Evolutionary conservation across 2,888 invertebrate species (phyloP).

Genomic region (Polia nebulosa): DNA sequence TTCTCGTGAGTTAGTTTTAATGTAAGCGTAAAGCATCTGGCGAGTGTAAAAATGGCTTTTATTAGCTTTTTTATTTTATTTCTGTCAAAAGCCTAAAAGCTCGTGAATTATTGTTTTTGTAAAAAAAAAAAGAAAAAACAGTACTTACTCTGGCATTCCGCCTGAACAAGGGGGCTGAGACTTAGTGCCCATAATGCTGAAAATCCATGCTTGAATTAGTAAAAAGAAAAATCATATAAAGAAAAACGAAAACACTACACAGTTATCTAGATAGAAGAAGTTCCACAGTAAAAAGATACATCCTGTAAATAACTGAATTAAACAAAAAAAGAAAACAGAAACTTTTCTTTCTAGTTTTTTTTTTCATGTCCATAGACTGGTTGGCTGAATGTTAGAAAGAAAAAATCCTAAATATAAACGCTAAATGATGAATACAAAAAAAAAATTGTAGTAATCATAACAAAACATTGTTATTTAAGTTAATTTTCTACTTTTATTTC

Average conservation of each 20-base stretch:
- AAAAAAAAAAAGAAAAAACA: constrained; percentile 61
- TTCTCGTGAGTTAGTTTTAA: constrained; percentile 57
- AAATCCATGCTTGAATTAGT: constrained; percentile 90
- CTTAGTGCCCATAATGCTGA: constrained; percentile 90
- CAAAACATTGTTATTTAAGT: neutral
- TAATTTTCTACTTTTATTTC: constrained; percentile 17
- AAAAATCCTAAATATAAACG: constrained; percentile 60
- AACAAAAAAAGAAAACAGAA: constrained; percentile 34
- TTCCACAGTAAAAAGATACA: constrained; percentile 64
- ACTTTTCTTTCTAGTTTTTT: neutral
- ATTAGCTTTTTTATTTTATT: constrained; percentile 68
- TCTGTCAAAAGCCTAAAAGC: constrained; percentile 77
- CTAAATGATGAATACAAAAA: constrained; percentile 27
- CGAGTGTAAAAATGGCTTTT: constrained; percentile 62
- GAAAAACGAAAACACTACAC: constrained; percentile 75
- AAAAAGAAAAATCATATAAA: constrained; percentile 79
- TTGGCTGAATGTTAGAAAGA: constrained; percentile 60
- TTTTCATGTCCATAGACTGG: constrained; percentile 77
- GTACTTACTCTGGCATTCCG: constrained; percentile 91
- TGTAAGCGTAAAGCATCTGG: constrained; percentile 66
- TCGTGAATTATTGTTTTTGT: constrained; percentile 66
- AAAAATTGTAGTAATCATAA: constrained; percentile 24
- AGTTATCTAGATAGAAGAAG: constrained; percentile 73
- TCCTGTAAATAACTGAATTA: constrained; percentile 88
- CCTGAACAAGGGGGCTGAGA: constrained; percentile 89